A percentile compares a stretch with the other conserved stretches of the same genome.
These are phyloP conservation scores for Calliphora vicina DNA, from an alignment of 1,140 invertebrate species.

Conservation along the genomic window DNA sequence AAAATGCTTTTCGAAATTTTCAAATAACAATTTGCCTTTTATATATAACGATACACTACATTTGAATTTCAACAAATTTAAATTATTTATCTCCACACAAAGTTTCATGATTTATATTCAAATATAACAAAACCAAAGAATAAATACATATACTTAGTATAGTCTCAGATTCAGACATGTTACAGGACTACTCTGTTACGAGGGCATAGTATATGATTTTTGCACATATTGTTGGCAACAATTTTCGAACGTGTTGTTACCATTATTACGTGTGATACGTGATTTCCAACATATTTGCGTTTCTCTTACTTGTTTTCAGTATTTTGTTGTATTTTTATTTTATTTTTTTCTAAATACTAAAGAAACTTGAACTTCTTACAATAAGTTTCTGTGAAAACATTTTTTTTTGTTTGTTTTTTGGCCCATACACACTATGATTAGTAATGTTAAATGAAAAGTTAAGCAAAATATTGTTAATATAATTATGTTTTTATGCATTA, in stretches of 20 bases:
- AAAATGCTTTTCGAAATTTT: no score
- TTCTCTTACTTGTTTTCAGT: neutral
- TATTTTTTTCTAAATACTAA: neutral
- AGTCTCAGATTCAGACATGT: neutral
- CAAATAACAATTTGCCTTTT: no score
- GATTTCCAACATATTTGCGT: neutral
- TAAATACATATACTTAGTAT: neutral
- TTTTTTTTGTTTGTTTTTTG: neutral
- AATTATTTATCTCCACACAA: no score
- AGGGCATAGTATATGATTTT: neutral
- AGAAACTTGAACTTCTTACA: neutral
- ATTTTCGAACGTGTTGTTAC: constrained; percentile 33
- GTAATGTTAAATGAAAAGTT: neutral
- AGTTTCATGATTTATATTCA: no score
- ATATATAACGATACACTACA: no score
- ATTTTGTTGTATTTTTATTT: neutral
- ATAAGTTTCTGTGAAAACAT: neutral
- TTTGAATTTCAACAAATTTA: no score
- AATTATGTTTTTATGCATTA: no score
- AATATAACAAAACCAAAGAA: neutral
- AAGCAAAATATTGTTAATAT: no score
- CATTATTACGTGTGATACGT: constrained; percentile 33
- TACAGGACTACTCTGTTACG: neutral
- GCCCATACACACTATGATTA: neutral
- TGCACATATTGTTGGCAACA: constrained; percentile 23